phyloP scores from a whole-genome alignment of 2,888 invertebrate genomes.

The Oligia fasciuncula region DNA sequence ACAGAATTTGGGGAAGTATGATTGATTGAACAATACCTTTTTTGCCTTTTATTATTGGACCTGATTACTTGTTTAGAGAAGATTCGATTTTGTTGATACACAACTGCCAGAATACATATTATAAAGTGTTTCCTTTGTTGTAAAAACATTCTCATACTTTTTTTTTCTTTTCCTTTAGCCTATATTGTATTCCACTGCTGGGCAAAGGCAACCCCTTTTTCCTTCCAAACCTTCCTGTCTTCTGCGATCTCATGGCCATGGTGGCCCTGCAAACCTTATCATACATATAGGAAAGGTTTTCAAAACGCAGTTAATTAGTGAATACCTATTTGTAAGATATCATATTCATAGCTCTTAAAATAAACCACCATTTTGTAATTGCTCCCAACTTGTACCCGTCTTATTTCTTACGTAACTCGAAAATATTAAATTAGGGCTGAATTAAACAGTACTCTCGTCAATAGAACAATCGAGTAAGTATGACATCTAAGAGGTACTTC shows the following conservation, averaged over 20 bases:
- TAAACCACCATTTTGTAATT: constrained; percentile 25
- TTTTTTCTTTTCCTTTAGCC: not conserved
- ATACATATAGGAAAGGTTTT: not conserved
- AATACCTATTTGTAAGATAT: constrained; percentile 19
- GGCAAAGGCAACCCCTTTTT: not conserved
- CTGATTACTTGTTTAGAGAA: constrained; percentile 57
- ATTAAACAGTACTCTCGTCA: constrained; percentile 77
- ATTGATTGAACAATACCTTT: constrained; percentile 68
- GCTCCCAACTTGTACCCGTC: constrained; percentile 30
- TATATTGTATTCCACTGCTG: not conserved
- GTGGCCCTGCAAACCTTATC: not conserved
- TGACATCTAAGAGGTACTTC: constrained; percentile 78
- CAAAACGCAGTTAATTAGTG: not conserved
- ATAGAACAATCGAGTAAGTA: constrained; percentile 79
- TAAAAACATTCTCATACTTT: not conserved
- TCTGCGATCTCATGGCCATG: not conserved
- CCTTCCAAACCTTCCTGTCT: not conserved
- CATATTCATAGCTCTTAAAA: not conserved
- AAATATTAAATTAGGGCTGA: constrained; percentile 71
- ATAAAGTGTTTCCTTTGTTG: constrained; percentile 6
- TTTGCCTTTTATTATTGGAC: constrained; percentile 63
- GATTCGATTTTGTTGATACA: constrained; percentile 37
- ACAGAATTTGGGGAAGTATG: constrained; percentile 63
- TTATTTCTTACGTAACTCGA: constrained; percentile 50
- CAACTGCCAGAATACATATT: constrained; percentile 14